Evolutionary conservation across 2,888 invertebrate species (phyloP), one percentile per base, ranked within the genome.

Genomic region (Priocnemis perturbator): DNA sequence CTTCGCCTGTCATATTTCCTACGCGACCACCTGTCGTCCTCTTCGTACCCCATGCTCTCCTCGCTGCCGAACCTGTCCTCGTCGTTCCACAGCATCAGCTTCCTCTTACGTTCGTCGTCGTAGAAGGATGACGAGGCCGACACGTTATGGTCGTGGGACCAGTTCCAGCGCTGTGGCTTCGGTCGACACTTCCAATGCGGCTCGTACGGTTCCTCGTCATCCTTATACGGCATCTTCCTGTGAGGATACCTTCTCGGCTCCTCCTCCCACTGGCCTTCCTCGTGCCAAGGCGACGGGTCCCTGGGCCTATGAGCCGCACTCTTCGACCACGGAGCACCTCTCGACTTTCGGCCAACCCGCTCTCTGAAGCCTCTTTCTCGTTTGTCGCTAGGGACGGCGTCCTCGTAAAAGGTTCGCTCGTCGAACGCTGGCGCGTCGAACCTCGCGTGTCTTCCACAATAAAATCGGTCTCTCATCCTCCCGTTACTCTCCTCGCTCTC

Each of bases 201-300:
- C 45, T 85, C 85, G 50, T 85, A 85, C 37, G 85, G 81, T 9
- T 82, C 86, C 47, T 88, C 88, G 0, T 88, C 89, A 30, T 88
- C 86, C 60, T 87, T 88, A 61, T 86, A 87, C 9, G 83, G 81
- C 53, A 83, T 76, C 63, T 87, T 86, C 15, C 86, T 74, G 26
- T 84, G 83, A 21, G 81, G 67, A 59, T 85, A 85, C 30, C 85
- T 78, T 0, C 77, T 77, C n/a, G 71, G 67, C 11, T 87, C 88
- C 19, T 88, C 87, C 30, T 89, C 88, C 85, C 86, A 83, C 60
- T 89, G 78, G 14, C 94, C 93, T 70, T 95, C 95, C 73, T 94
- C 94, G 71, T 95, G 95, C 95, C 95, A 95, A 1, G 95, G 94
- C 57, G 95, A 94, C 21, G 93, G 93, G 85, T 96, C 95, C 0